Evolutionary conservation across 2,888 invertebrate species (phyloP), one percentile per base, ranked within the genome.

Genomic region (Meiosimyza platycephala): DNA sequence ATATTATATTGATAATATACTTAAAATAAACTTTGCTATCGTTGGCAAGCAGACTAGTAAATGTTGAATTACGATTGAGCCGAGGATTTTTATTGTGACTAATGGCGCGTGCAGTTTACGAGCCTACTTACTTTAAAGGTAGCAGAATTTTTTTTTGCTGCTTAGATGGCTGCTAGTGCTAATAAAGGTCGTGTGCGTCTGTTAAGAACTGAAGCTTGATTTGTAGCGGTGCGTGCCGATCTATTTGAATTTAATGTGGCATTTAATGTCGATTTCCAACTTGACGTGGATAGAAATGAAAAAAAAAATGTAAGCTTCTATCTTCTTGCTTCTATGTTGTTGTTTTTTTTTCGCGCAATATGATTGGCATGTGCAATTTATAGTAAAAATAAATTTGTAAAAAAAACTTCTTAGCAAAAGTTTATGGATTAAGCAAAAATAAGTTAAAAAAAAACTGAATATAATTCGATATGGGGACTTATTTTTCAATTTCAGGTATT

Each of bases 31-130:
- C 72, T 72, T 65, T 60, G 1, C 4, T 28, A 28, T 28, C 28
- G 2, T 22, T 28, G 28, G 28, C 28, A 28, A 3, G 28, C 28
- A 28, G 28, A 28, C 28, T 28, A 28, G 28, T 28, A 3, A 28
- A 4, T 28, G 4, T 2, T 28, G 28, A 2, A 28, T 1, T 3
- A 22, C 22, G 2, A 22, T 28, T 28, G 28, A 28, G 28, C 28
- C 28, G 28, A 28, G 28, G 28, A 28, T 28, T 28, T 7, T n/a
- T 64, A 16, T 57, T 69, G 72, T 63, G 66, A 64, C 75, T 78
- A 79, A 79, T 79, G 78, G 77, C 72, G 78, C 78, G 72, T 77
- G 75, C 77, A 76, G 74, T 78, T 78, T 79, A 78, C 71, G 76
- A 74, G 75, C 76, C 76, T 76, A 75, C 75, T 76, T 74, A 72